Base-by-base conservation (phyloP, 2,888 invertebrate genomes). In the Drosophila lacicola region DNA sequence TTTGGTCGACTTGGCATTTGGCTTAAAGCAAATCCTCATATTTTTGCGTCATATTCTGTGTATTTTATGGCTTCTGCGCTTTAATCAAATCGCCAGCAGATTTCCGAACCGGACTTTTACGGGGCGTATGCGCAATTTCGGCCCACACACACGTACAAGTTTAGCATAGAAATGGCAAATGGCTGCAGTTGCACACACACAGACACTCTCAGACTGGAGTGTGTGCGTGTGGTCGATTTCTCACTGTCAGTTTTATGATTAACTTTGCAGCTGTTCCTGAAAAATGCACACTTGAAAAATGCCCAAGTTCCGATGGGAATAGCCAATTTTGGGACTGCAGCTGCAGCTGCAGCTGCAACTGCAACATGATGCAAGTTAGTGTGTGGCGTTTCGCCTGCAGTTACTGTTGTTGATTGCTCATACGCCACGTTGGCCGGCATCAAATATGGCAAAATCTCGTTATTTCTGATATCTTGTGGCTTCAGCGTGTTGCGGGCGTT, bases 111-210 rank as follows among this genome's bases (percentile, higher is more conserved):
- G 25, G 34, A 45, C 42, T 61, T 64, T 75, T 73, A 73, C 64
- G 78, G 51, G 70, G 67, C 80, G 70, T 80, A 84, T 82, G 70
- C 64, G 80, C 80, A 75, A 80, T 82, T 71, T 80, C 42, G 21
- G 14, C 54, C 8, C 37, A n/a, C 60, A 53, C 73, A 69, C 76
- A 65, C 66, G 44, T 53, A 56, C 50, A 72, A 65, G 49, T 64
- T 64, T 57, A 53, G 57, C 77, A 70, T 58, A 66, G 69, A 73
- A 70, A 70, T 62, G 50, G 42, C 51, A 53, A 62, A 33, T 46
- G 60, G 41, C 56, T 46, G 39, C 69, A 57, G 42, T 41, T 57
- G 47, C 57, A 62, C 13, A 65, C 14, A 54, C 21, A n/a, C 25
- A 45, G n/a, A n/a, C 25, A 25, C 25, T 8, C 25, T 8, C 8